Conservation (phyloP, 2,113 vertebrate species). For the Anguilla rostrata region DNA sequence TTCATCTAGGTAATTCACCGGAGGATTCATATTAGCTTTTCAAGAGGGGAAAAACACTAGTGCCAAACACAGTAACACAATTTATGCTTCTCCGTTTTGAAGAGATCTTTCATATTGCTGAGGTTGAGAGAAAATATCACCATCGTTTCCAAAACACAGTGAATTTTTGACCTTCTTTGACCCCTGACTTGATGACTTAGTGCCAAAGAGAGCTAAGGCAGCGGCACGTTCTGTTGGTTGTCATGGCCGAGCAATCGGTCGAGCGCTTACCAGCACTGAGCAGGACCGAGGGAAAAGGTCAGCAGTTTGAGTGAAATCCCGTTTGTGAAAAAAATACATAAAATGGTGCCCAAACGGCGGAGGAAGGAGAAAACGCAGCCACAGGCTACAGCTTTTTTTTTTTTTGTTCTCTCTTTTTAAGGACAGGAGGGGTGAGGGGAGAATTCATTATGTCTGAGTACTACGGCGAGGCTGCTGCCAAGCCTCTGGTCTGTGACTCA, state of each 20-base stretch:
- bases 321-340: not conserved
- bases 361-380: not conserved
- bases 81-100: too few relatives aligned
- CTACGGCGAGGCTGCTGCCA: slow-evolving; percentile 28
- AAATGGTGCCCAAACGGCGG: not conserved
- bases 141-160: not conserved
- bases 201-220: not conserved
- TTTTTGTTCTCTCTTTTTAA: not conserved
- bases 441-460: slow-evolving; percentile 46
- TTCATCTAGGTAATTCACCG: too few relatives aligned
- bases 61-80: too few relatives aligned
- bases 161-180: not conserved
- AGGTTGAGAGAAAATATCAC: not conserved
- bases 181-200: not conserved
- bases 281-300: not conserved
- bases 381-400: not conserved
- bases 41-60: too few relatives aligned
- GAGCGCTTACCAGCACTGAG: not conserved
- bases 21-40: too few relatives aligned
- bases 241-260: not conserved
- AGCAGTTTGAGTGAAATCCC: not conserved
- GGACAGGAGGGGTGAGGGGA: not conserved
- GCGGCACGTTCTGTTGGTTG: not conserved
- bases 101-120: too few relatives aligned
- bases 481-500: slow-evolving; percentile 42